Base-by-base conservation (phyloP, 2,888 invertebrate species). In the Syrphus vitripennis region DNA sequence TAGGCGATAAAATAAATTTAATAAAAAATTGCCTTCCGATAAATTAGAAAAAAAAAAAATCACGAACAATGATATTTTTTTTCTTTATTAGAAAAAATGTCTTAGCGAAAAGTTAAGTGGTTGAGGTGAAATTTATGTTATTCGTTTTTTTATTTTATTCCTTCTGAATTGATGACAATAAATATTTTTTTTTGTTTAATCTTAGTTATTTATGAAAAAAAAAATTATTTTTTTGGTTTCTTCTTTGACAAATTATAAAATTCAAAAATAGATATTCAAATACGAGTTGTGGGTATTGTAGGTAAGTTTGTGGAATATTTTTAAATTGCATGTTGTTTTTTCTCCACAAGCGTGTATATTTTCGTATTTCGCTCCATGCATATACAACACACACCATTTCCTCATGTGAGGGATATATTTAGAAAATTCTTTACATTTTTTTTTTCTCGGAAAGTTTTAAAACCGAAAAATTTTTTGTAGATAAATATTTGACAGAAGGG, bases 341-440 rank as follows among this genome's bases (percentile, higher is more conserved):
- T 37, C 63, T 63, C 63, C 80, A 75, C 67, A 31, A 42, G 42
- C 31, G 45, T 65, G n/a, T n/a, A n/a, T n/a, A 65, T 67, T 31
- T 59, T 45, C 12, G 16, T 57, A 10, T 67, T 34, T 42, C n/a
- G 29, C 34, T 67, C 45, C 76, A 65, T 55, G 37, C 63, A 59
- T 65, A 70, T 59, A 80, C 55, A 83, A 45, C 67, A 69, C 67
- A 80, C 53, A 84, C 45, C 65, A 40, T 72, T 72, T 72, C 65
- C 72, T 71, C 72, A 59, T 78, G 31, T 12, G 45, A 12, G 10
- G 5, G 10, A 26, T 84, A 84, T 84, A 81, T 84, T 81, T 77
- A 84, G 81, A 80, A 84, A 72, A 55, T 72, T 75, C 75, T 71
- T 84, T 80, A 48, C 79, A 63, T 65, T 72, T 53, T 57, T 57